Percentiles rank a stretch among this genome's conserved stretches.
Conservation (phyloP, 2,797 vertebrate species). For the Chelon labrosus region DNA sequence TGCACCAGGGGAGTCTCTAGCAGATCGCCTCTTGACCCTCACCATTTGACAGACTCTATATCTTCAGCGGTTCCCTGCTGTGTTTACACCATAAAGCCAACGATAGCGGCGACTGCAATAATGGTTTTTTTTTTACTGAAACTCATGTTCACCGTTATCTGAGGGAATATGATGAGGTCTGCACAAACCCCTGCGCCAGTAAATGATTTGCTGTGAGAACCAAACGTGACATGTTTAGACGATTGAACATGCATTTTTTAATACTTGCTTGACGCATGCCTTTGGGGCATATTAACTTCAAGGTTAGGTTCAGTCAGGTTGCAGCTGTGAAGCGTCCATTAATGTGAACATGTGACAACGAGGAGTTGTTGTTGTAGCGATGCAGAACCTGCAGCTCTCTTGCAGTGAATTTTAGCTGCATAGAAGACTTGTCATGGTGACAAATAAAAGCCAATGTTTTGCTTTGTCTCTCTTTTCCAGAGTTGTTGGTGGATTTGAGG, state of each 20-base stretch:
- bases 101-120: background rate
- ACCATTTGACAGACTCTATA: background rate
- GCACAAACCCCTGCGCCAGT: background rate
- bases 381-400: too few species aligned
- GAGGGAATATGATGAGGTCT: constrained; percentile 14
- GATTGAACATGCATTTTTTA: background rate
- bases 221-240: too few species aligned
- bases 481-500: constrained; percentile 97
- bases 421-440: too few species aligned
- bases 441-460: background rate
- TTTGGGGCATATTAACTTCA: too few species aligned
- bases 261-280: too few species aligned
- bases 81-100: constrained; percentile 16
- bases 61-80: constrained; percentile 4
- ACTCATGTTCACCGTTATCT: background rate
- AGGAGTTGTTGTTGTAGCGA: too few species aligned
- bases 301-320: too few species aligned
- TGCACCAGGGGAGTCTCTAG: constrained; percentile 23
- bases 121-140: background rate
- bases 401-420: too few species aligned
- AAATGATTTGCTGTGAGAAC: background rate
- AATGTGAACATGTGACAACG: too few species aligned
- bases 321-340: too few species aligned
- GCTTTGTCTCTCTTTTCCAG: constrained; percentile 69
- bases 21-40: constrained; percentile 15